These are phyloP conservation scores for Schizaphis graminum DNA, from an alignment of 2,888 invertebrate species.

Conservation along the genomic window DNA sequence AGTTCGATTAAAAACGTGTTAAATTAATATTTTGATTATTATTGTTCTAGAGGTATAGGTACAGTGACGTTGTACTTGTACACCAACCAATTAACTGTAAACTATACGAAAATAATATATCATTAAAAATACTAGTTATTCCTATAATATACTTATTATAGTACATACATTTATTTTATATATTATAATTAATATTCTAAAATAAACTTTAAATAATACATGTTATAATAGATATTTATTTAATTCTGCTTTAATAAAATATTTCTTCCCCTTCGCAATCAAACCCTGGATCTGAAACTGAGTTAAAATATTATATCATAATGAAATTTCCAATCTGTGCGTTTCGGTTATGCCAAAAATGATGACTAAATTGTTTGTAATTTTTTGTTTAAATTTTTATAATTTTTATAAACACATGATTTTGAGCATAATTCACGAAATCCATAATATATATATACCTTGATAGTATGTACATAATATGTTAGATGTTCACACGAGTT, in stretches of 20 bases:
- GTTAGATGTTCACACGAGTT: conserved; percentile 46
- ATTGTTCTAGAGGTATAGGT: background rate
- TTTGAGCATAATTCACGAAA: background rate
- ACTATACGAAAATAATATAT: background rate
- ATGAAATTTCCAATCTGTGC: background rate
- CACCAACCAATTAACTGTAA: background rate
- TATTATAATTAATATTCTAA: background rate
- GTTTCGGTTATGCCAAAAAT: background rate
- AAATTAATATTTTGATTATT: background rate
- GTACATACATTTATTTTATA: background rate
- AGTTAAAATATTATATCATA: background rate
- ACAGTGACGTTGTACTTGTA: background rate
- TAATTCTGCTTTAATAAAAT: background rate
- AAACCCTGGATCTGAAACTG: background rate
- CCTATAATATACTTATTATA: too few species aligned
- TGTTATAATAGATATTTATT: background rate
- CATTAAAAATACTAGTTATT: background rate
- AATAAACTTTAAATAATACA: too few species aligned
- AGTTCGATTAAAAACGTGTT: background rate
- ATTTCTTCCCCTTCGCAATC: background rate
- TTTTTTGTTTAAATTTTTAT: background rate
- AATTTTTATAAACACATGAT: background rate
- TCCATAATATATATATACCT: background rate
- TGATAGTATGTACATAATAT: background rate
- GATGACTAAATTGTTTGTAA: background rate